Evolutionary conservation across 2,888 invertebrate species (phyloP), one percentile per base, ranked within the genome.

Genomic region (Nomada ferruginata): DNA sequence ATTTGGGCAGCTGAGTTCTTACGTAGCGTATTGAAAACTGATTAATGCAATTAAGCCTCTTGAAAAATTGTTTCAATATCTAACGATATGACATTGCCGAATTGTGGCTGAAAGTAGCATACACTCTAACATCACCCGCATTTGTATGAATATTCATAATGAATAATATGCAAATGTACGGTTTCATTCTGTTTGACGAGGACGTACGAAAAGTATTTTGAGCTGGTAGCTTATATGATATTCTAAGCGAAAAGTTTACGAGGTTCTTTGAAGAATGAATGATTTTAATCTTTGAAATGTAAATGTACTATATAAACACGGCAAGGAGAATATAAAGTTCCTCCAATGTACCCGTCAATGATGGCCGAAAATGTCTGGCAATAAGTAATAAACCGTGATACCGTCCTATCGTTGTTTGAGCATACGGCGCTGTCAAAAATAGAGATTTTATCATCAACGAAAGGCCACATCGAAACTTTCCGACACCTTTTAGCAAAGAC

Each of bases 401-500:
- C 42, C 44, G n/a, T 2, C 20, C 70, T 7, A 20, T 44, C 26
- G 26, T 52, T 7, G 9, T 1, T n/a, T 9, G n/a, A 13, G 3
- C 9, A 18, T 26, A 20, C 18, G 1, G 3, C n/a, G 15, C 23
- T 18, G 57, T 47, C 20, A 63, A 59, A 72, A 79, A 79, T 68
- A 36, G 44, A 36, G 66, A 79, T 72, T 80, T 64, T 57, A 72
- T 66, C 61, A 61, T 53, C 63, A 15, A 20, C 61, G 61, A 15
- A 29, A 20, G 57, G 61, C 44, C 11, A 23, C 61, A 53, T 79
- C 63, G 53, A 26, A 80, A 80, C 63, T 80, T 80, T 47, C 68
- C 61, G 52, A 59, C 80, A 79, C 66, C 72, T 79, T 79, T 72
- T 72, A 68, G 68, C 10, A 29, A 64, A 72, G 63, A 55, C 79